phyloP scores from a whole-genome alignment of 2,797 vertebrate species.

The Diplodus puntazzo region DNA sequence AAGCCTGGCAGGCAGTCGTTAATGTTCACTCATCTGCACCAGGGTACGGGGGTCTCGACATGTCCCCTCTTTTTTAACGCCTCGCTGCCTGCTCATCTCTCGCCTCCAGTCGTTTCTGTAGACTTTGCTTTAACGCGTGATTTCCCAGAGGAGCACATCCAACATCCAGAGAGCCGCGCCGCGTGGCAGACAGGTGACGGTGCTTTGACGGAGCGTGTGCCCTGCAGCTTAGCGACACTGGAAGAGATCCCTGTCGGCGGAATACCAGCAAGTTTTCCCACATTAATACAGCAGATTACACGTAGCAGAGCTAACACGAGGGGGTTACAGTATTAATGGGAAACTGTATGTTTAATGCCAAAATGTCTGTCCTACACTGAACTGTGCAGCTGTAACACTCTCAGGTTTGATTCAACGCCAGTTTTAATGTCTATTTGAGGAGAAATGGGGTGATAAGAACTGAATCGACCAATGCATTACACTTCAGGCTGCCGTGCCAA shows the following conservation, averaged over 20 bases:
- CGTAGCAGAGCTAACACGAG: neutral
- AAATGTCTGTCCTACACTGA: neutral
- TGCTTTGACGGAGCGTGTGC: slow-evolving; percentile 15
- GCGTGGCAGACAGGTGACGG: slow-evolving; percentile 39
- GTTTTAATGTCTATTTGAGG: slow-evolving; percentile 13
- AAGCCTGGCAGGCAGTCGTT: slow-evolving; percentile 12
- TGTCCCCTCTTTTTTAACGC: slow-evolving; percentile 27
- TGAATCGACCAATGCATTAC: slow-evolving; percentile 4
- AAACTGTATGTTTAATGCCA: slow-evolving; percentile 13
- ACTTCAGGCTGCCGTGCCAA: slow-evolving; percentile 19
- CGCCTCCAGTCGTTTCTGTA: slow-evolving; percentile 28
- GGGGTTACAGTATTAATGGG: neutral
- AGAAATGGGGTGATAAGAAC: slow-evolving; percentile 16
- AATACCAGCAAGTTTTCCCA: neutral
- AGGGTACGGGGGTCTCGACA: slow-evolving; percentile 6
- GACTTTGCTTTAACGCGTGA: slow-evolving; percentile 10
- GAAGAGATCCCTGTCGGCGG: neutral
- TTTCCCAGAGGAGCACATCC: neutral
- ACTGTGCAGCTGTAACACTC: slow-evolving; percentile 8
- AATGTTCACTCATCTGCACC: slow-evolving; percentile 50
- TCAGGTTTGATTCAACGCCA: slow-evolving; percentile 12
- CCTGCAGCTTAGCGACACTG: slow-evolving; percentile 16
- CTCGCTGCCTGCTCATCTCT: slow-evolving; percentile 22
- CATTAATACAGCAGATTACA: neutral
- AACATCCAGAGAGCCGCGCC: neutral